phyloP scores from a whole-genome alignment of 2,797 vertebrate genomes.

The Enteromius argenteus region DNA sequence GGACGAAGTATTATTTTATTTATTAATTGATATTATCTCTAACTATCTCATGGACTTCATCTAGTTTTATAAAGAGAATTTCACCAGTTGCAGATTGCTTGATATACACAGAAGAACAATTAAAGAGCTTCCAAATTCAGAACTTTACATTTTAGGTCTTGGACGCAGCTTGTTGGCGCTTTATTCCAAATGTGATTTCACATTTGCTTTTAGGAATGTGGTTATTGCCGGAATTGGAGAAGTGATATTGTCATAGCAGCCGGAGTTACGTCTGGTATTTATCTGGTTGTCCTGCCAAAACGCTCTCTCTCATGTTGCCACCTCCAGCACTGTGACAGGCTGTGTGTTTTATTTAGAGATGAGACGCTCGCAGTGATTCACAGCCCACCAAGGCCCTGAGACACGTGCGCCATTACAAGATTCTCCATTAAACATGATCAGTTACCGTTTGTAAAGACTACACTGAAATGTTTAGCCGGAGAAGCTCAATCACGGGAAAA shows the following conservation, averaged over 20 bases:
- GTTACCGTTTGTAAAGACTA: slow-evolving; percentile 21
- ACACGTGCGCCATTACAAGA: slow-evolving; percentile 32
- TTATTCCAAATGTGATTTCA: slow-evolving; percentile 68
- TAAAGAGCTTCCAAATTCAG: slow-evolving; percentile 67
- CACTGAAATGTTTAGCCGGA: slow-evolving; percentile 11
- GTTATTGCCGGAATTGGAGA: slow-evolving; percentile 80
- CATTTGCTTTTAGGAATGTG: slow-evolving; percentile 72
- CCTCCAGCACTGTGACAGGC: slow-evolving; percentile 86
- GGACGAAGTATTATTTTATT: background rate
- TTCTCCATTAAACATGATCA: slow-evolving; percentile 13
- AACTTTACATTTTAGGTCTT: slow-evolving; percentile 28
- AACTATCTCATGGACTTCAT: background rate
- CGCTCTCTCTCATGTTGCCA: slow-evolving; percentile 74
- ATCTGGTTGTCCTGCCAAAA: slow-evolving; percentile 84
- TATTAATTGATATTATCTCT: too few relatives aligned
- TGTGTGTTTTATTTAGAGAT: slow-evolving; percentile 86
- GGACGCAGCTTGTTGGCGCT: slow-evolving; percentile 17
- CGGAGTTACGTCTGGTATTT: slow-evolving; percentile 87
- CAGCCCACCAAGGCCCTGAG: slow-evolving; percentile 60
- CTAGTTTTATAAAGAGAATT: background rate
- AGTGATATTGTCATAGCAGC: slow-evolving; percentile 87
- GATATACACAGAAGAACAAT: background rate
- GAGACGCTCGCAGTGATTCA: slow-evolving; percentile 84
- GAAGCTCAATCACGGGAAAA: background rate
- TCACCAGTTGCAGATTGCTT: background rate